These are phyloP conservation scores for Labeo rohita DNA, from an alignment of 2,113 vertebrate species.

Conservation along the genomic window DNA sequence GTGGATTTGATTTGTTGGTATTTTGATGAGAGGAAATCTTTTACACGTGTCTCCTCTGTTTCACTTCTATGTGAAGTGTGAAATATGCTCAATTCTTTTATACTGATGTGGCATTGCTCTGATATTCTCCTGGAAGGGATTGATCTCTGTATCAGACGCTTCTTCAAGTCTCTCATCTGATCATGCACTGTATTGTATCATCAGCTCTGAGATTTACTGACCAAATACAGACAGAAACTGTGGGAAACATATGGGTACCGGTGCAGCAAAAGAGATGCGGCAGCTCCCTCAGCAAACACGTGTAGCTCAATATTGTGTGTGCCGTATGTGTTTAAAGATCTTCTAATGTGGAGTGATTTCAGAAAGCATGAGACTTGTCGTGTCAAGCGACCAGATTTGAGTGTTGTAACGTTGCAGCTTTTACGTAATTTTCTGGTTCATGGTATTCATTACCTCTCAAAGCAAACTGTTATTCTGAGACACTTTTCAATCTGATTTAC, in stretches of 20 bases:
- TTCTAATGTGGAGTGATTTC: slow-evolving; percentile 63
- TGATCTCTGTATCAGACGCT: slow-evolving; percentile 42
- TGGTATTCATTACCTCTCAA: background rate
- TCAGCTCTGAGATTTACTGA: slow-evolving; percentile 69
- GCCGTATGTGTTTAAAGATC: slow-evolving; percentile 69
- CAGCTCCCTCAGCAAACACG: slow-evolving; percentile 48
- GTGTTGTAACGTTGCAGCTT: background rate
- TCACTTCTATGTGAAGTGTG: slow-evolving; percentile 35
- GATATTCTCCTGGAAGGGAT: slow-evolving; percentile 37
- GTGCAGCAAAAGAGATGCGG: slow-evolving; percentile 56
- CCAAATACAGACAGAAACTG: slow-evolving; percentile 68
- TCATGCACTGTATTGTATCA: slow-evolving; percentile 46
- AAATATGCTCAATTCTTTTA: slow-evolving; percentile 27
- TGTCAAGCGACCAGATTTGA: slow-evolving; percentile 63
- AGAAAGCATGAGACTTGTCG: slow-evolving; percentile 58
- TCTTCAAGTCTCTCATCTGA: slow-evolving; percentile 47
- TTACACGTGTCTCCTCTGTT: slow-evolving; percentile 37
- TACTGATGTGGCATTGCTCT: slow-evolving; percentile 36
- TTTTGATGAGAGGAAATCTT: slow-evolving; percentile 17
- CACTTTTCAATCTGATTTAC: background rate
- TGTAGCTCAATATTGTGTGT: slow-evolving; percentile 41
- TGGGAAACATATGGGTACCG: slow-evolving; percentile 61
- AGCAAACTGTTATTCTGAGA: background rate
- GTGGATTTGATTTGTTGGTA: slow-evolving; percentile 46
- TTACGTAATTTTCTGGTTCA: background rate